These are phyloP conservation scores for Nomia melanderi DNA, from an alignment of 1,140 invertebrate genomes.

Conservation along the genomic window DNA sequence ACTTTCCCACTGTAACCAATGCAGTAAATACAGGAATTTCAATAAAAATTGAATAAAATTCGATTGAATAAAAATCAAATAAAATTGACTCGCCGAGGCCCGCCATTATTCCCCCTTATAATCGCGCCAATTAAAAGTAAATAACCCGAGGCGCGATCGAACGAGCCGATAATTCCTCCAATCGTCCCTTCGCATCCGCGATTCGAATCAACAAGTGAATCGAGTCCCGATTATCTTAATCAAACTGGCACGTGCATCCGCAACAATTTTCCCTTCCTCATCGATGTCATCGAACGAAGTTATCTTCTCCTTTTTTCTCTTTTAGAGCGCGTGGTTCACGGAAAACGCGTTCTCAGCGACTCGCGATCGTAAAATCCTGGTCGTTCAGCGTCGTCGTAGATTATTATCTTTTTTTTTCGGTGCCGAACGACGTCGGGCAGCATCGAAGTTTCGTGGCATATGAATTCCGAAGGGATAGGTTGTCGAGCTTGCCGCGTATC, in stretches of 20 bases:
- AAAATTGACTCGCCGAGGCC: too few relatives aligned
- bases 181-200: background rate
- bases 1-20: too few relatives aligned
- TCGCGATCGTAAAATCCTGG: slow-evolving; percentile 38
- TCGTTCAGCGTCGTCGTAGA: slow-evolving; percentile 30
- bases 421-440: background rate
- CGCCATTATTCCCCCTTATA: too few relatives aligned
- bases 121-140: background rate
- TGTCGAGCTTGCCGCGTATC: slow-evolving; percentile 53
- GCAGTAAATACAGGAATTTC: too few relatives aligned
- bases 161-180: background rate
- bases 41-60: too few relatives aligned
- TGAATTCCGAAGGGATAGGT: slow-evolving; percentile 56
- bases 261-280: slow-evolving; percentile 7
- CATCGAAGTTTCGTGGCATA: slow-evolving; percentile 28
- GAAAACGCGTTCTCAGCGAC: background rate
- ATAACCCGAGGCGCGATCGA: background rate
- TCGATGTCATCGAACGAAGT: background rate
- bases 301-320: background rate
- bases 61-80: too few relatives aligned
- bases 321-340: background rate
- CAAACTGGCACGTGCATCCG: too few relatives aligned
- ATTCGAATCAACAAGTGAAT: slow-evolving; percentile 35
- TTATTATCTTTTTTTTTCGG: slow-evolving; percentile 27
- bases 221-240: background rate